phyloP scores from a whole-genome alignment of 1,140 invertebrate genomes.

The Zaprionus gabonicus region DNA sequence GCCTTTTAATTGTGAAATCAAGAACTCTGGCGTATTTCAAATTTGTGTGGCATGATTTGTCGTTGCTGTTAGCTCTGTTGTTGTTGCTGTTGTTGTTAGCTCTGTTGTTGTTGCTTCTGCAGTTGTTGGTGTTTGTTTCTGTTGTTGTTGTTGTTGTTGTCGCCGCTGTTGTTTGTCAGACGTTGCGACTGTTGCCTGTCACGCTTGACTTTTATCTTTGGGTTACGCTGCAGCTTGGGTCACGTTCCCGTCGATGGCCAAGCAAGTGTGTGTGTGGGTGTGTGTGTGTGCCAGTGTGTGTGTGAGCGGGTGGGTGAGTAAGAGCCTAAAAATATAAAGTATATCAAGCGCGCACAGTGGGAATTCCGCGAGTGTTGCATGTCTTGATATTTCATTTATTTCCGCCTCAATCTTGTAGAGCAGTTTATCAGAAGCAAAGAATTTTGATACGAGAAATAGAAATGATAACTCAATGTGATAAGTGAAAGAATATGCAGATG shows the following conservation, averaged over 20 bases:
- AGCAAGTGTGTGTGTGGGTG: constrained; percentile 11
- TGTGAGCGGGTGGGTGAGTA: constrained; percentile 30
- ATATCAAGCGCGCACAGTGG: not conserved
- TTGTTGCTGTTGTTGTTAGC: constrained; percentile 27
- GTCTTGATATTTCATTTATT: not conserved
- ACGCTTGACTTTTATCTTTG: constrained; percentile 52
- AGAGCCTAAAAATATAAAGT: not conserved
- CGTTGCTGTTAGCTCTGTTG: constrained; percentile 27
- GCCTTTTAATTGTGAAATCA: constrained; percentile 77
- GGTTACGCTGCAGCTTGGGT: constrained; percentile 41
- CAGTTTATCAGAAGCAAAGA: not conserved
- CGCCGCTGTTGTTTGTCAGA: constrained; percentile 28
- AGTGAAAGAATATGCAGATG: not conserved
- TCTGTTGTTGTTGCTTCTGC: constrained; percentile 18
- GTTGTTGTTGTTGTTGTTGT: constrained; percentile 14
- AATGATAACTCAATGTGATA: not conserved
- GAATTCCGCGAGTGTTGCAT: not conserved
- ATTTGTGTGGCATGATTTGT: constrained; percentile 61
- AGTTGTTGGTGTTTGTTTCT: constrained; percentile 18
- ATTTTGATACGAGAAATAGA: not conserved
- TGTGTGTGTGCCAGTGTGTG: not conserved
- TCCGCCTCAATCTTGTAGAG: not conserved
- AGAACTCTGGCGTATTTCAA: constrained; percentile 53
- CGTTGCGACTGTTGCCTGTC: constrained; percentile 44
- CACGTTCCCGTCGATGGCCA: constrained; percentile 53